Conservation (phyloP, 2,113 vertebrate species). For the Montifringilla adamsi region DNA sequence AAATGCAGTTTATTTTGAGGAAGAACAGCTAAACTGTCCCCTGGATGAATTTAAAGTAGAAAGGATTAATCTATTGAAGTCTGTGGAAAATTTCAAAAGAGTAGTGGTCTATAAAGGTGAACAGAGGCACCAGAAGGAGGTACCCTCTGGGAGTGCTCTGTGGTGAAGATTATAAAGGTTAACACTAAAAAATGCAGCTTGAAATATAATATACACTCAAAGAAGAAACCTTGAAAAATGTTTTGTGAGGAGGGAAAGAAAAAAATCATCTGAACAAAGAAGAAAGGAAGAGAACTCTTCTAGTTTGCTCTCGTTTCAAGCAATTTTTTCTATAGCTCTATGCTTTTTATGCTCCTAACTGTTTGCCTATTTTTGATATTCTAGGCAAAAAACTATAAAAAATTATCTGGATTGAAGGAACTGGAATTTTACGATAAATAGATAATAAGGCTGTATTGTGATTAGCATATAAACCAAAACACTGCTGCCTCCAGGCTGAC, state of each 20-base stretch:
- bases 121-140: not conserved
- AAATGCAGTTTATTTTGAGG: not conserved
- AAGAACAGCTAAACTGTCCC: not conserved
- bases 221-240: not conserved
- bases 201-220: not conserved
- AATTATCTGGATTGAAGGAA: not conserved
- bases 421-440: not conserved
- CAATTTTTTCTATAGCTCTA: not conserved
- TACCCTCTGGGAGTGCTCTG: not conserved
- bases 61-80: not conserved
- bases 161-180: not conserved
- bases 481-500: not conserved
- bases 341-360: not conserved
- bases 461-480: not conserved
- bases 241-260: not conserved
- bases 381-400: not conserved
- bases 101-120: not conserved
- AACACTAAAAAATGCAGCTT: not conserved
- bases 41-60: not conserved
- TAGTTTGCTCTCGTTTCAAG: too few relatives aligned
- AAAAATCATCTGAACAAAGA: not conserved
- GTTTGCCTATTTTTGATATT: not conserved
- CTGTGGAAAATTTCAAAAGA: not conserved
- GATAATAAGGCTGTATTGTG: not conserved
- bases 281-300: not conserved